phyloP scores from a whole-genome alignment of 2,113 vertebrate genomes.

The Oryzias melastigma region DNA sequence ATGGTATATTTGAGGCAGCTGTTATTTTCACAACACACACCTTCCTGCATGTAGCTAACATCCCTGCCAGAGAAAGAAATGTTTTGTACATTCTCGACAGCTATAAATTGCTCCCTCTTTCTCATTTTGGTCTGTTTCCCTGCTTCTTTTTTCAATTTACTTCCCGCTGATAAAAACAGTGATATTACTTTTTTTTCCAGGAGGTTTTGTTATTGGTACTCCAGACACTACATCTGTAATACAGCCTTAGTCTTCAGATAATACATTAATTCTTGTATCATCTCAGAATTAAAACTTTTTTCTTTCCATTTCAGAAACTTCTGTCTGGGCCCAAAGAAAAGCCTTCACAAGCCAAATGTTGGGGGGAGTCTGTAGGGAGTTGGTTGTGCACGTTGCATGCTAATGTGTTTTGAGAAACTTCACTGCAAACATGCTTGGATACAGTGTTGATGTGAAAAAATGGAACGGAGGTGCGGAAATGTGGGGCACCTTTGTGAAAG shows the following conservation, averaged over 20 bases:
- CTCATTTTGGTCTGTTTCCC: neutral
- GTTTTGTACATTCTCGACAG: neutral
- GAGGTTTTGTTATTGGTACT: neutral
- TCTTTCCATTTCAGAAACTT: too few species aligned
- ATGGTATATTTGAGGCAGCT: neutral
- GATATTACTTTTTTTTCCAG: neutral
- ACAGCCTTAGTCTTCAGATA: neutral
- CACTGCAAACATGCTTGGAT: neutral
- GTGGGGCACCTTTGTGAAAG: constrained; percentile 11
- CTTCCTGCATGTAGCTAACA: neutral
- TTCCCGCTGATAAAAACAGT: constrained; percentile 1
- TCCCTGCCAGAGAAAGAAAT: neutral
- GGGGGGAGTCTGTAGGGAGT: constrained; percentile 15
- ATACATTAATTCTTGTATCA: neutral
- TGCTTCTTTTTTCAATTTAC: neutral
- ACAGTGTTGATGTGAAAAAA: constrained; percentile 9
- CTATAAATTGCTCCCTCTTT: neutral
- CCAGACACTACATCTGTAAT: neutral
- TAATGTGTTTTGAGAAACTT: constrained; percentile 31
- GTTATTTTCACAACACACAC: neutral
- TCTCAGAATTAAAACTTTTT: neutral
- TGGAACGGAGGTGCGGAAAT: constrained; percentile 31
- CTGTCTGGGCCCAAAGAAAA: constrained; percentile 7
- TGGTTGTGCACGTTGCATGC: constrained; percentile 50
- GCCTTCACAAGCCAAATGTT: constrained; percentile 8